Conservation (phyloP, 2,113 vertebrate genomes). For the Craseonycteris thonglongyai region DNA sequence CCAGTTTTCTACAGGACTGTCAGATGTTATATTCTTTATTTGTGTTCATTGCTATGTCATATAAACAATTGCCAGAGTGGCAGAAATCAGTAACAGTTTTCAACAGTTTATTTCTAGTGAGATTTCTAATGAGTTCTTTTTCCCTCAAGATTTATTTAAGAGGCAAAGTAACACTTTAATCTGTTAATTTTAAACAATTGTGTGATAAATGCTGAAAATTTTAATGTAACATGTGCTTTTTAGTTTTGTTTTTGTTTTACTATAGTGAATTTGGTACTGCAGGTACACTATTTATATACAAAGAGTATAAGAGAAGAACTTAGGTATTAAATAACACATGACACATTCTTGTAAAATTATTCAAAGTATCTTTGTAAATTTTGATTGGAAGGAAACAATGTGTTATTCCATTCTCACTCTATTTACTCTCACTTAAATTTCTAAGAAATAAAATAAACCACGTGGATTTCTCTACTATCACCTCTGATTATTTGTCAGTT, state of each 20-base stretch:
- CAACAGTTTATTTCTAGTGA: constrained; percentile 27
- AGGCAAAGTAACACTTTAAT: constrained; percentile 18
- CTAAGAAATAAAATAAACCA: not conserved
- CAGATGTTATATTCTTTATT: constrained; percentile 5
- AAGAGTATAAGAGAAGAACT: not conserved
- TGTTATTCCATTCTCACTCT: not conserved
- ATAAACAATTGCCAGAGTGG: not conserved
- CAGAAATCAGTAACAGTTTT: constrained; percentile 50
- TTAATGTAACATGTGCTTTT: not conserved
- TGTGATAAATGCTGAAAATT: not conserved
- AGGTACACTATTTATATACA: not conserved
- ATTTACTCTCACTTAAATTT: not conserved
- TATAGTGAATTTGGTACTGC: not conserved
- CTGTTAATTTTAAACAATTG: constrained; percentile 25
- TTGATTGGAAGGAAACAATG: not conserved
- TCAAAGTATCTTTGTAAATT: not conserved
- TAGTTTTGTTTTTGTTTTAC: not conserved
- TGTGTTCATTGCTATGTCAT: constrained; percentile 22
- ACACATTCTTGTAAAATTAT: not conserved
- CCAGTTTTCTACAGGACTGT: constrained; percentile 1
- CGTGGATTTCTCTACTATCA: not conserved
- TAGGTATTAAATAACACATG: not conserved
- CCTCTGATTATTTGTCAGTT: not conserved
- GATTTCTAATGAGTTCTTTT: not conserved
- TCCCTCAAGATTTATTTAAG: not conserved